Evolutionary conservation across 2,113 vertebrate genomes (phyloP).

Genomic region (Lasiurus cinereus): DNA sequence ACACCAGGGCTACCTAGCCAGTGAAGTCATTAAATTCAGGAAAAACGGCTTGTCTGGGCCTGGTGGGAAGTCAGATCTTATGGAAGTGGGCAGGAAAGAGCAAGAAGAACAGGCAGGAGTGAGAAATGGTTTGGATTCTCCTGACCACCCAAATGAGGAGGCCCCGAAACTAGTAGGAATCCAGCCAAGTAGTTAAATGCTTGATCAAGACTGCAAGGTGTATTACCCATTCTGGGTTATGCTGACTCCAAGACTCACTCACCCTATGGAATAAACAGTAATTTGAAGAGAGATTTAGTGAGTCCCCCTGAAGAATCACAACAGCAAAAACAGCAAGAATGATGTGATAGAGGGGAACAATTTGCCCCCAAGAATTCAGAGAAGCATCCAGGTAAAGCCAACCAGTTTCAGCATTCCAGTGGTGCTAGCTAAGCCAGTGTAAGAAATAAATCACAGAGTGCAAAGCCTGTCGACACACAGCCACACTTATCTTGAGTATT

Average conservation of each 20-base stretch:
- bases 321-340: not conserved
- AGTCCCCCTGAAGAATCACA: not conserved
- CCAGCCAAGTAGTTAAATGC: not conserved
- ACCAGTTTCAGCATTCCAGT: fast-evolving
- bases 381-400: not conserved
- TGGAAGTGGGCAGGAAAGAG: not conserved
- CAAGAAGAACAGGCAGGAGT: not conserved
- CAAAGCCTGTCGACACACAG: not conserved
- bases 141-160: not conserved
- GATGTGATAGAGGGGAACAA: not conserved
- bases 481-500: not conserved
- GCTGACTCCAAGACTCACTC: not conserved
- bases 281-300: not conserved
- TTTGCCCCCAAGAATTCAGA: not conserved
- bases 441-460: not conserved
- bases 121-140: not conserved
- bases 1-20: not conserved
- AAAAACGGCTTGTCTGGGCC: not conserved
- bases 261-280: not conserved
- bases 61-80: not conserved
- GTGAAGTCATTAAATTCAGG: not conserved
- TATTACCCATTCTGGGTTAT: too few species aligned
- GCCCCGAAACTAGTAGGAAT: not conserved
- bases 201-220: not conserved
- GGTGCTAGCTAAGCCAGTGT: not conserved